Base-by-base conservation (phyloP, 1,140 invertebrate genomes). In the Hylaeus volcanicus region DNA sequence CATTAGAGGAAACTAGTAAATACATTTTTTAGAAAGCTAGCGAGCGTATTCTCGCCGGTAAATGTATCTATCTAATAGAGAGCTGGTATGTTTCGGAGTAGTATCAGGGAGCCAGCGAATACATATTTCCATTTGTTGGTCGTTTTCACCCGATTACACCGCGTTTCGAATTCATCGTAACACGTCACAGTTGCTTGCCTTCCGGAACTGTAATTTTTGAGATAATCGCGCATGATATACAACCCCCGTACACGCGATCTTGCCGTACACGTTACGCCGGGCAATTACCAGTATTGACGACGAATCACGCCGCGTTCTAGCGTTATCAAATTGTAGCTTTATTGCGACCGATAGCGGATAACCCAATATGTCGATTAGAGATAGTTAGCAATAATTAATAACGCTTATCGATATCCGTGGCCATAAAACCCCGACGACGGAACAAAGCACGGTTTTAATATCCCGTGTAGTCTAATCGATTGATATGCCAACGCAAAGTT, bases 311-410 rank as follows among this genome's bases (percentile, higher is more conserved):
- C 37, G 55, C 37, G 41, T 63, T 71, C 69, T 79, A 64, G 51
- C 58, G 39, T 79, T 72, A 79, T 79, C 76, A 37, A 63, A 72
- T 55, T 72, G 68, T 39, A 79, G 69, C 58, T 72, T 79, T 79
- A 79, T 72, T 72, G 53, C 51, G 6, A 51, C 58, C 48, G 76
- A 79, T 79, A 79, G n/a, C 69, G 68, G 76, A 79, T 79, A 71
- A 64, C 76, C 69, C 69, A 64, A 72, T 79, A 72, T 9, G 58
- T 63, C 69, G 60, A 72, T 79, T 72, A 79, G 68, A 72, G 76
- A 79, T 71, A 72, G 76, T 79, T 72, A 64, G 48, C 68, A 63
- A 79, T 79, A 79, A 79, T 79, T 79, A 79, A 79, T 79, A 79
- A 79, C 76, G 68, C 76, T 79, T 79, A 79, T 79, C 76, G 76